These are phyloP conservation scores for Labeo rohita DNA, from an alignment of 2,113 vertebrate species.

Conservation along the genomic window DNA sequence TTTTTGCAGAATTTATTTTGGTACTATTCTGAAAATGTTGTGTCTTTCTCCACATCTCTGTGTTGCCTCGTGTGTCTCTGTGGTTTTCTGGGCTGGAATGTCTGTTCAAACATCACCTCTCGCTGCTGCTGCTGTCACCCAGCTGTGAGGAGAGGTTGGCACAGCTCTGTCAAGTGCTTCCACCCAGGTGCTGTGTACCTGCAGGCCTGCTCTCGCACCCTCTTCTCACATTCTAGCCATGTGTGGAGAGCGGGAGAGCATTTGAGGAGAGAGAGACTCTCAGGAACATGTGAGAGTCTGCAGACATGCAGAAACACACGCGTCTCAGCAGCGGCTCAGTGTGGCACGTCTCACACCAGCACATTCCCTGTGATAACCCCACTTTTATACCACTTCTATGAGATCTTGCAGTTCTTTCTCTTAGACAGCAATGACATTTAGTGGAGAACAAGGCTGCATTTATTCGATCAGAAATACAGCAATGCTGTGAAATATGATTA, in stretches of 20 bases:
- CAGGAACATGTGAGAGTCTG: not conserved
- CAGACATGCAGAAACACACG: constrained; percentile 22
- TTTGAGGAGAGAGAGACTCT: not conserved
- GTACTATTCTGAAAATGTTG: not conserved
- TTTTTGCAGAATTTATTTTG: not conserved
- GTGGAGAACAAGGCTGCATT: no score
- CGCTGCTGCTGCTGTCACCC: constrained; percentile 25
- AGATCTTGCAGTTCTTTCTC: not conserved
- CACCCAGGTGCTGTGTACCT: constrained; percentile 46
- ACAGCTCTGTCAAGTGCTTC: constrained; percentile 55
- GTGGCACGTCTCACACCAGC: not conserved
- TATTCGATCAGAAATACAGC: no score
- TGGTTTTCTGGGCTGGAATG: constrained; percentile 25
- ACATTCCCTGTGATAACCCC: constrained; percentile 3
- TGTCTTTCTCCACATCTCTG: no score
- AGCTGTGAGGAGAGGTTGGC: constrained; percentile 53
- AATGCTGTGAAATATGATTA: no score
- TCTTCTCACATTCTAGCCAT: constrained; percentile 52
- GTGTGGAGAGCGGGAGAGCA: not conserved
- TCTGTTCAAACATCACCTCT: constrained; percentile 29
- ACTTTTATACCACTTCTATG: not conserved
- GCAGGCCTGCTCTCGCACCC: constrained; percentile 52
- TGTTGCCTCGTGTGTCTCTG: not conserved
- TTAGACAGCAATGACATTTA: not conserved
- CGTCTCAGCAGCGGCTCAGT: not conserved